These are phyloP conservation scores for Polymixis flavicincta DNA, from an alignment of 2,888 invertebrate genomes.

Conservation along the genomic window DNA sequence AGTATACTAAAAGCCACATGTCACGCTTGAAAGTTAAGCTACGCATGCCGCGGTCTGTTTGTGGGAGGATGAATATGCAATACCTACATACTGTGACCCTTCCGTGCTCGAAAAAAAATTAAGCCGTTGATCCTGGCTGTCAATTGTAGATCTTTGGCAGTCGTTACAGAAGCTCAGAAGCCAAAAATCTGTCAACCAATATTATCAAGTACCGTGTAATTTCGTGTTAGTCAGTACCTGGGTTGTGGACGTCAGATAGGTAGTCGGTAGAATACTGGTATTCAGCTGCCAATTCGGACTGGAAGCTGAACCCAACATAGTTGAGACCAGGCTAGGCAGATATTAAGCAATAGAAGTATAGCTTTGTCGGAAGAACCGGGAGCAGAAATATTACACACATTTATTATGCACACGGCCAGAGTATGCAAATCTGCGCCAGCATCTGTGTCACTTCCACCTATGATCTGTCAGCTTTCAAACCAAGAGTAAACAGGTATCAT, in stretches of 20 bases:
- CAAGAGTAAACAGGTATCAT: neutral
- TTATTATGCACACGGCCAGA: neutral
- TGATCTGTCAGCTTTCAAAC: neutral
- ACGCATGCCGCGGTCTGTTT: too few species aligned
- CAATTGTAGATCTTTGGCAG: neutral
- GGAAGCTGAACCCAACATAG: neutral
- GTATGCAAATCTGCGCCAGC: neutral
- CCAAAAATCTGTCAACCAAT: neutral
- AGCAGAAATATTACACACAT: neutral
- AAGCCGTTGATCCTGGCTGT: neutral
- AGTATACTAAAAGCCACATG: too few species aligned
- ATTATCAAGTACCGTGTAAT: neutral
- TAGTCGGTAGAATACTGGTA: neutral
- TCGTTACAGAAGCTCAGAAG: neutral
- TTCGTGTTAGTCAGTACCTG: neutral
- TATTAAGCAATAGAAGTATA: slow-evolving; percentile 8
- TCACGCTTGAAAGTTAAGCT: too few species aligned
- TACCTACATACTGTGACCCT: neutral
- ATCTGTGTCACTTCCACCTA: neutral
- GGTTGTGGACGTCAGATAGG: neutral
- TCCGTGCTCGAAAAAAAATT: neutral
- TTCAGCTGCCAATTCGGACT: neutral
- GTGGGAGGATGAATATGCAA: neutral
- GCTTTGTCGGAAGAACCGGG: neutral
- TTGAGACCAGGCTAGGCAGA: neutral